phyloP scores from a whole-genome alignment of 2,797 vertebrate genomes.

The Liasis olivaceus region DNA sequence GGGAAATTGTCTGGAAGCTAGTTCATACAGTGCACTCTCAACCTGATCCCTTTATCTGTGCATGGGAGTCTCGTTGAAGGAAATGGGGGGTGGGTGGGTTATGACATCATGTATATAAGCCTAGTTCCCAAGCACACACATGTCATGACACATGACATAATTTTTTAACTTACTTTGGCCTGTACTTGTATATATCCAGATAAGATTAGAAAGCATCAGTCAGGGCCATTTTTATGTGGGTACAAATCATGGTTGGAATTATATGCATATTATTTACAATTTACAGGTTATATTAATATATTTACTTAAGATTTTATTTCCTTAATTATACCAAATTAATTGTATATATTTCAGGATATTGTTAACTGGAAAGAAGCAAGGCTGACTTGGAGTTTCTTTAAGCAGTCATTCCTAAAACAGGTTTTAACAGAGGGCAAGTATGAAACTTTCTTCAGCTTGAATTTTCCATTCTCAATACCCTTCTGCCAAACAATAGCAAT shows the following conservation, averaged over 20 bases:
- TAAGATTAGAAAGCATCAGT: background rate
- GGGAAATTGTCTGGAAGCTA: background rate
- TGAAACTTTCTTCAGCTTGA: background rate
- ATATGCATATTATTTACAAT: background rate
- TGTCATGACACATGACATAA: too few relatives aligned
- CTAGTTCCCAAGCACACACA: too few relatives aligned
- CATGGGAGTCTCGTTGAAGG: too few relatives aligned
- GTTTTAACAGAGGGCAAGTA: constrained; percentile 91
- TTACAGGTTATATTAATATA: background rate
- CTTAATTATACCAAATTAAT: accelerated
- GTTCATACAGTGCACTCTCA: background rate
- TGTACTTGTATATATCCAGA: background rate
- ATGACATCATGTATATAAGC: too few relatives aligned
- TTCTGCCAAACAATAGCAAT: background rate
- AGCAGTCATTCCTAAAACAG: constrained; percentile 97
- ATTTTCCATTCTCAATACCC: background rate
- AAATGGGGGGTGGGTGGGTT: too few relatives aligned
- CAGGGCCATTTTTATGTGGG: background rate
- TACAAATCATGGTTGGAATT: background rate
- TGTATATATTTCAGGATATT: constrained; percentile 75
- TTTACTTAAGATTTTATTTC: accelerated
- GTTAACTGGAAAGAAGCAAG: constrained; percentile 86
- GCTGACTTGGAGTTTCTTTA: constrained; percentile 97
- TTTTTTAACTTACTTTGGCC: too few relatives aligned
- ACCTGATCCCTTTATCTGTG: too few relatives aligned